These are phyloP conservation scores for Drosophila elegans DNA, from an alignment of 1,140 invertebrate species.

Conservation along the genomic window DNA sequence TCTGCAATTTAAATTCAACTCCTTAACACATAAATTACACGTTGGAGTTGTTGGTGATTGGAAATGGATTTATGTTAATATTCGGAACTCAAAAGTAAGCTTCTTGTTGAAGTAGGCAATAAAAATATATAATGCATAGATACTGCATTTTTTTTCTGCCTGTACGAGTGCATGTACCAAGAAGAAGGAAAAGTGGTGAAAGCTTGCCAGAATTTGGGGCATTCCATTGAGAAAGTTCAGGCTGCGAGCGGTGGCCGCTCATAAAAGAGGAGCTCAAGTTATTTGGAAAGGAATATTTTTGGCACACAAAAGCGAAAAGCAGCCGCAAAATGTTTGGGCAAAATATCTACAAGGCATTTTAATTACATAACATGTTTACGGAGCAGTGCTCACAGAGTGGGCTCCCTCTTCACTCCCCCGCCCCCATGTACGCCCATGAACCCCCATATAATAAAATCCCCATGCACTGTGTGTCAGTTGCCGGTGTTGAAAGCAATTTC, in stretches of 20 bases:
- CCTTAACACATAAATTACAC: no score
- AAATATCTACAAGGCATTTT: constrained; percentile 74
- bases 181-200: constrained; percentile 15
- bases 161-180: background rate
- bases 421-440: background rate
- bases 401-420: background rate
- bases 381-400: constrained; percentile 28
- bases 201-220: constrained; percentile 40
- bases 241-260: constrained; percentile 10
- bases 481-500: constrained; percentile 47
- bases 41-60: no score
- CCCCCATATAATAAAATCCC: background rate
- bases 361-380: constrained; percentile 75
- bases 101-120: no score
- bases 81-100: no score
- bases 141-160: constrained; percentile 10
- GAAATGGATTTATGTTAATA: no score
- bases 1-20: no score
- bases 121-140: background rate
- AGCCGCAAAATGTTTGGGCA: constrained; percentile 57
- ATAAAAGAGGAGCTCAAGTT: constrained; percentile 57
- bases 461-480: constrained; percentile 21
- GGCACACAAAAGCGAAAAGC: constrained; percentile 52
- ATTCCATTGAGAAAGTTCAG: constrained; percentile 58
- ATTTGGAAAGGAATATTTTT: constrained; percentile 51